Conservation (phyloP, 2,113 vertebrate genomes). For the Grantiella picta region DNA sequence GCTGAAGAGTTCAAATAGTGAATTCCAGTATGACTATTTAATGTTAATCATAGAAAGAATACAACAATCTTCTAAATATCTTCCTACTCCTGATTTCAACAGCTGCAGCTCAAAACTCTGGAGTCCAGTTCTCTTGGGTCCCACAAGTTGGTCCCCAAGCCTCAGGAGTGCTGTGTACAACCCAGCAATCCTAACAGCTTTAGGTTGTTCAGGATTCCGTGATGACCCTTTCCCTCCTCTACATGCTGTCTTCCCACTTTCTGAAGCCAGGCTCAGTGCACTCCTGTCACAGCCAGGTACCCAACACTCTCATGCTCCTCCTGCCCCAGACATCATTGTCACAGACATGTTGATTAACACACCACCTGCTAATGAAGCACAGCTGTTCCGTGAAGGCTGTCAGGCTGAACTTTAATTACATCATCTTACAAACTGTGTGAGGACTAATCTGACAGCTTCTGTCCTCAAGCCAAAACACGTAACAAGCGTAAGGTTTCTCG, state of each 20-base stretch:
- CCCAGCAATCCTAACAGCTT: accelerated
- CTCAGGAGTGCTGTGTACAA: not conserved
- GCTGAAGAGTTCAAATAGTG: not conserved
- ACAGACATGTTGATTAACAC: accelerated
- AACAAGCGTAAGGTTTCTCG: not conserved
- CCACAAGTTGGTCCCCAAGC: not conserved
- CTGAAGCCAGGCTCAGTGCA: not conserved
- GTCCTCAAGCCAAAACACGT: not conserved
- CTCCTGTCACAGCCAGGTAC: not conserved
- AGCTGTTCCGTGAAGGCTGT: not conserved
- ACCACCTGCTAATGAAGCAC: not conserved
- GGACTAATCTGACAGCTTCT: not conserved
- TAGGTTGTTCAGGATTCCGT: not conserved
- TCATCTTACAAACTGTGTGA: not conserved
- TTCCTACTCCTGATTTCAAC: not conserved
- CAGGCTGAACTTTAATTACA: not conserved
- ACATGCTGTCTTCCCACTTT: accelerated
- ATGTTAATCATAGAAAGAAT: not conserved
- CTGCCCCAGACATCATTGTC: not conserved
- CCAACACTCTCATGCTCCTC: accelerated
- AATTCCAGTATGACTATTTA: not conserved
- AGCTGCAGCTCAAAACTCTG: not conserved
- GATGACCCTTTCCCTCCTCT: not conserved
- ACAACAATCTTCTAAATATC: not conserved
- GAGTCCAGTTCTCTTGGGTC: not conserved